Evolutionary conservation across 2,797 vertebrate genomes (phyloP), one percentile per base, ranked within the genome.

Genomic region (Manis javanica): DNA sequence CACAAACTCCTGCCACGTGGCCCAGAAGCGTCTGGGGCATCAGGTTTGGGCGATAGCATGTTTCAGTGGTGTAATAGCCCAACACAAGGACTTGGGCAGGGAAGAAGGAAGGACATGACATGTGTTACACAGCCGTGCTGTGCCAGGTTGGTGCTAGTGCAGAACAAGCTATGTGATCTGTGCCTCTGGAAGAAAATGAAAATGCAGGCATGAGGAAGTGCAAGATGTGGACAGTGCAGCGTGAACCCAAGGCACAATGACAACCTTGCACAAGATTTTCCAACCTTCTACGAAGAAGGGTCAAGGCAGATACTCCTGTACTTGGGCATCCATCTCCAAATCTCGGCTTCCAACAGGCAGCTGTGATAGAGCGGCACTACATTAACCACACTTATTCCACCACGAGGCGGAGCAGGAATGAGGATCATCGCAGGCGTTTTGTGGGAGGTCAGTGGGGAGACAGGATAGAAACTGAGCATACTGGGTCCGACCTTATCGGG

Each of bases 121-220:
- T 0, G 14, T 0, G 7, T 12, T 8, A 1, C 26, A 0, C 7
- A 0, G 3, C 42, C 11, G 24, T 23, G 15, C 8, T 14, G 74
- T 29, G 19, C 26, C 46, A 19, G 42, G 42, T 64, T 63, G 37
- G 6, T 2, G 18, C 57, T 13, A 0, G 49, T 26, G 68, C 8
- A 9, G 49, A 11, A 51, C 2, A 24, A 39, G 74, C 19, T 39
- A 31, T 5, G 2, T 24, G 24, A 49, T 49, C 4, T 39, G 3
- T 13, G 4, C 2, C 19, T 11, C 13, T 37, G 0, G 2, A 5
- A 11, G 34, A 19, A 21, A 29, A 29, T 6, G 57, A 51, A 23
- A 55, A 81, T 0, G 2, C 46, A 4, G 5, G 63, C 37, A 61
- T 15, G 31, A 63, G 13, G 37, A 69, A 23, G 12, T 4, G 10